Base-by-base conservation (phyloP, 2,888 invertebrate species). In the Ernsta delagoae region DNA sequence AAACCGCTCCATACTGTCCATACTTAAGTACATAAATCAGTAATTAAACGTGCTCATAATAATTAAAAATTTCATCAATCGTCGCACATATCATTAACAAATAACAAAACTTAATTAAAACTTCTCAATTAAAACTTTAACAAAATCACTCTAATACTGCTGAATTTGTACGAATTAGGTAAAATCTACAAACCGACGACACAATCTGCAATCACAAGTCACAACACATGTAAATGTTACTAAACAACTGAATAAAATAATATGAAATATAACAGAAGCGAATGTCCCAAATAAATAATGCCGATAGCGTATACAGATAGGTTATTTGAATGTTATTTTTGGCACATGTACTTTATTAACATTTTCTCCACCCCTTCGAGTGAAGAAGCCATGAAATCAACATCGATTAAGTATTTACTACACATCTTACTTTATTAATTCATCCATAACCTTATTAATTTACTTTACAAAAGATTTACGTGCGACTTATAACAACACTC, bases 91-190 rank as follows among this genome's bases (percentile, higher is more conserved):
- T 83, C 78, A 82, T 83, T 90, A 92, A 92, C 90, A 92, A 92
- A 90, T 89, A 92, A 92, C 91, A 90, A 89, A 88, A 92, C 90
- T 92, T 92, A 93, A 90, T 90, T 88, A 90, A 90, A 88, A 86
- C 86, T 78, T 85, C 79, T 89, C 88, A 87, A 87, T 90, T 87
- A 91, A 87, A 92, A 91, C 92, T 89, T 93, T 93, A 92, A 93
- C 92, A 92, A 92, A 93, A 93, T 92, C 92, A 92, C 92, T 90
- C 88, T 93, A 93, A 93, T 93, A 93, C 93, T 93, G 92, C 90
- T 87, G 87, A 87, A 90, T 93, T 92, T 93, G 93, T 92, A 93
- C 93, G 89, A 90, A 91, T 90, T 88, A 89, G 88, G 89, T 90
- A 89, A 89, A 85, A 83, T 85, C 85, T 75, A 76, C 70, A 74